Evolutionary conservation across 2,797 vertebrate species (phyloP).

Genomic region (Tragopan temminckii): DNA sequence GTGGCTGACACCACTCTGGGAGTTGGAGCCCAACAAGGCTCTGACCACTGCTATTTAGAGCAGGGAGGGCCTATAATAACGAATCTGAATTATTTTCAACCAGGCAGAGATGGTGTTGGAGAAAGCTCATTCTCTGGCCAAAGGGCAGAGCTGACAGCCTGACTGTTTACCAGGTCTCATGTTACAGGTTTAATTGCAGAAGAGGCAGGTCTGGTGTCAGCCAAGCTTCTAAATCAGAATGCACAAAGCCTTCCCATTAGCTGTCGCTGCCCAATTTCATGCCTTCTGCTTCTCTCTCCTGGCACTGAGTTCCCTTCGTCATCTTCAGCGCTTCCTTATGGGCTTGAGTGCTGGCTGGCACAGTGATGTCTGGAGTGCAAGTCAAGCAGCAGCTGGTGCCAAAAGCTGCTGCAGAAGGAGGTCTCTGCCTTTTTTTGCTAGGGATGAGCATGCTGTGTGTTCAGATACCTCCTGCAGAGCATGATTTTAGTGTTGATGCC

Average conservation of each 20-base stretch:
- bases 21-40: neutral
- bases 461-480: neutral
- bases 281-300: constrained; percentile 31
- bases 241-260: constrained; percentile 13
- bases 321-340: neutral
- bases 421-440: neutral
- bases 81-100: constrained; percentile 17
- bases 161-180: constrained; percentile 66
- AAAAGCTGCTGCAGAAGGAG: neutral
- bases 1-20: neutral
- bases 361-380: neutral
- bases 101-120: constrained; percentile 20
- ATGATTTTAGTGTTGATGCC: neutral
- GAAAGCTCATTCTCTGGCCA: constrained; percentile 30
- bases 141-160: constrained; percentile 17
- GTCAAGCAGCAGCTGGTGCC: neutral
- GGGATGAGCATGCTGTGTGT: neutral
- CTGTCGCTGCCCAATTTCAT: neutral
- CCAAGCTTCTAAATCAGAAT: neutral
- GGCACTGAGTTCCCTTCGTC: neutral
- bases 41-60: neutral
- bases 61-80: neutral
- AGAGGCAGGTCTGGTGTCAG: constrained; percentile 52
- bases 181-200: constrained; percentile 62
- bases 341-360: neutral